Conservation (phyloP, 2,888 invertebrate genomes). For the Hermaeophaga mercurialis region DNA sequence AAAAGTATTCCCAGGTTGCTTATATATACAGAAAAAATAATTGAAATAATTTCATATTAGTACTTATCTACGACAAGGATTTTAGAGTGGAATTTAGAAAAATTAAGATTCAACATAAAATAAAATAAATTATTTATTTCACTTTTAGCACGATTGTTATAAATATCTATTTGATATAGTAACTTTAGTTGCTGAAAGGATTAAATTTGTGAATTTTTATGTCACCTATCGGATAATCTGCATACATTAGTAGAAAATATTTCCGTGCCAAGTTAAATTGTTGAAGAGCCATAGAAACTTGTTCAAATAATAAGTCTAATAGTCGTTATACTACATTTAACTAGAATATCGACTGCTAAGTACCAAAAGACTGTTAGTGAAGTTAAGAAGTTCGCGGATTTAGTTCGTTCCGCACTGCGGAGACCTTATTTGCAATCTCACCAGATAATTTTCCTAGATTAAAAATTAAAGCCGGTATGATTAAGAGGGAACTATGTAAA, state of each 20-base stretch:
- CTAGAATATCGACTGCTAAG: conserved; percentile 35
- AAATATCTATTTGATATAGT: too few species aligned
- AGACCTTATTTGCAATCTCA: conserved; percentile 24
- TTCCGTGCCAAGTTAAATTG: conserved; percentile 18
- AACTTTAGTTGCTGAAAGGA: too few species aligned
- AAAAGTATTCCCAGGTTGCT: too few species aligned
- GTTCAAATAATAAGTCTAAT: conserved; percentile 36
- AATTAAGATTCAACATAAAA: too few species aligned
- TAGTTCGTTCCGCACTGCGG: conserved; percentile 31
- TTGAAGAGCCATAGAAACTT: conserved; percentile 26
- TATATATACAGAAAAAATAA: too few species aligned
- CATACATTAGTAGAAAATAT: conserved; percentile 22
- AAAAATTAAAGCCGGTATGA: conserved; percentile 8
- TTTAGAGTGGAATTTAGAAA: too few species aligned
- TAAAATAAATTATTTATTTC: too few species aligned
- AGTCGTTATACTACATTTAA: conserved; percentile 36
- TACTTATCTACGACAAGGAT: too few species aligned
- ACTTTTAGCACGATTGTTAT: too few species aligned
- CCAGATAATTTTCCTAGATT: conserved; percentile 21
- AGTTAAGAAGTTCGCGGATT: conserved; percentile 34
- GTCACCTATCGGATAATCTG: too few species aligned
- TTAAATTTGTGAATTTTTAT: too few species aligned
- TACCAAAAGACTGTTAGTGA: conserved; percentile 36
- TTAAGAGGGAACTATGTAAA: conserved; percentile 16
- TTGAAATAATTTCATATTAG: too few species aligned